A percentile compares a stretch with the other conserved stretches of the same genome.
Evolutionary conservation across 2,888 invertebrate species (phyloP).

Genomic region (Neoaliturus tenellus): DNA sequence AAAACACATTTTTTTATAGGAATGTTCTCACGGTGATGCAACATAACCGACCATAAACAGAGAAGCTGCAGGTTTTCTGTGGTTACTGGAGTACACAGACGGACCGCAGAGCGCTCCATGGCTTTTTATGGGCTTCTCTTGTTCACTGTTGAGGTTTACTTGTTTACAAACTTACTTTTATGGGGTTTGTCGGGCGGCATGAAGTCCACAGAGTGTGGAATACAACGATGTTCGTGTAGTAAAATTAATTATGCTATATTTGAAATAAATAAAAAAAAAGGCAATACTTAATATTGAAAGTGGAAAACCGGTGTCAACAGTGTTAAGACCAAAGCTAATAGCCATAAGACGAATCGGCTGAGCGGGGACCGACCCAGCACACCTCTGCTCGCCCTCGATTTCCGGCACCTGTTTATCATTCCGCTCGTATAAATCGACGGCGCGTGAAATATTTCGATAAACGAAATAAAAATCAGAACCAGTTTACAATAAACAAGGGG

Average conservation of each 20-base stretch:
- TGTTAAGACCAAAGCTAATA: no score
- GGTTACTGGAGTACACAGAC: background rate
- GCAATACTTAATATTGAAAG: no score
- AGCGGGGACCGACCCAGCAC: background rate
- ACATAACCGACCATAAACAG: background rate
- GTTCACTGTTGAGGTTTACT: constrained; percentile 2
- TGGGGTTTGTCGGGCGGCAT: background rate
- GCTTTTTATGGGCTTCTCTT: constrained; percentile 19
- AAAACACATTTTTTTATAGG: no score
- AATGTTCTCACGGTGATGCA: background rate
- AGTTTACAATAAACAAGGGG: constrained; percentile 10
- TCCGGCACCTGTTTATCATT: constrained; percentile 10
- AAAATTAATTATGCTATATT: no score
- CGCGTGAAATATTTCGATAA: constrained; percentile 34
- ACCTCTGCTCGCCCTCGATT: constrained; percentile 7
- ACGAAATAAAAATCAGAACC: constrained; percentile 19
- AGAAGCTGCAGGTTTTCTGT: background rate
- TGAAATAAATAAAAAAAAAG: background rate
- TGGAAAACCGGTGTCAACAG: no score
- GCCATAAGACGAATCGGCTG: background rate
- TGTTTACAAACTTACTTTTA: constrained; percentile 27
- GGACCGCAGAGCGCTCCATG: background rate
- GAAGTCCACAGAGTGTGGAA: no score
- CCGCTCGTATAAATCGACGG: background rate
- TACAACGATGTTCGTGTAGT: background rate